Percentiles rank a stretch among this genome's conserved stretches.
Conservation (phyloP, 2,888 invertebrate species). For the Diarsia rubi region DNA sequence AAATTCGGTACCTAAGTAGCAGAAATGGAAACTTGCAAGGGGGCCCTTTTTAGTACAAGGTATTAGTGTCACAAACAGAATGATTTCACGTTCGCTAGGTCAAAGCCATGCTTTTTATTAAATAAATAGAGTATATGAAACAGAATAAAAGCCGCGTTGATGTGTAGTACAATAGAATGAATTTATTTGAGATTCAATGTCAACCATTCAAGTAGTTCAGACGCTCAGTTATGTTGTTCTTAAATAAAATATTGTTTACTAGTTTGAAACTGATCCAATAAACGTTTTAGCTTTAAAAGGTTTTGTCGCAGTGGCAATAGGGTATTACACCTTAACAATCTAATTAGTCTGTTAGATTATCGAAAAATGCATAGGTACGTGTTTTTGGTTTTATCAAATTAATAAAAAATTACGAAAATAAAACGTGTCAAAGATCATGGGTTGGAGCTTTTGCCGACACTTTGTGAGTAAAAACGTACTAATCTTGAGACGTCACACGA, state of each 20-base stretch:
- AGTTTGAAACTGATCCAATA: neutral
- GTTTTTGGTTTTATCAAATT: no score
- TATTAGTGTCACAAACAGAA: conserved; percentile 33
- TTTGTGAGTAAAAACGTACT: no score
- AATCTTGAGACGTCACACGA: no score
- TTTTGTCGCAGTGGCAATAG: neutral
- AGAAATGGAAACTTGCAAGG: conserved; percentile 6
- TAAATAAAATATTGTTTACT: neutral
- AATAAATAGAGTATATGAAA: conserved; percentile 36
- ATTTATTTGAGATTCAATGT: conserved; percentile 51
- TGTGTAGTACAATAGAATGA: conserved; percentile 46
- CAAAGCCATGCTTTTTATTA: conserved; percentile 55
- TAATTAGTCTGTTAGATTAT: no score
- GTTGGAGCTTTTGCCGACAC: no score
- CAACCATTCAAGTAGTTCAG: conserved; percentile 31
- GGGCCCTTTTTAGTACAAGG: conserved; percentile 60
- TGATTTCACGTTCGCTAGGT: conserved; percentile 52
- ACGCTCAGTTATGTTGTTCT: conserved; percentile 32
- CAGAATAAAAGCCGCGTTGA: conserved; percentile 41
- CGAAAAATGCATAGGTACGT: no score
- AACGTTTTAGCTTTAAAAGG: neutral
- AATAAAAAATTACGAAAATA: no score
- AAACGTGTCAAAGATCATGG: no score
- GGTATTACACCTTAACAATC: no score
- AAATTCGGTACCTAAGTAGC: conserved; percentile 20